Evolutionary conservation across 2,113 vertebrate genomes (phyloP).

Genomic region (Scatophagus argus): DNA sequence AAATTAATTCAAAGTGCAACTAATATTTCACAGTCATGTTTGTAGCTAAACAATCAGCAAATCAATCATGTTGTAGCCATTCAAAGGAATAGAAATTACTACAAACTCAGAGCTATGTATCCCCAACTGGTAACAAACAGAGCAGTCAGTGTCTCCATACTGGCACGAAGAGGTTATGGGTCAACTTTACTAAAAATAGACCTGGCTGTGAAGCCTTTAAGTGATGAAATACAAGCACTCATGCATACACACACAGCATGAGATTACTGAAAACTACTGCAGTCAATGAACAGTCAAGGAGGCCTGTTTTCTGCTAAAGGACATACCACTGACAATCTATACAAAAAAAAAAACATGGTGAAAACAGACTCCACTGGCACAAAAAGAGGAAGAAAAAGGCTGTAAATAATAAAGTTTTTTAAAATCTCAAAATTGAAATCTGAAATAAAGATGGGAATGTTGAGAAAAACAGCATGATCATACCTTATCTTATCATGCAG

Average conservation of each 20-base stretch:
- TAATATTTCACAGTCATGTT: not conserved
- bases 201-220: constrained; percentile 30
- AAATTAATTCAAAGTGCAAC: not conserved
- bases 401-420: too few relatives aligned
- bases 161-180: constrained; percentile 40
- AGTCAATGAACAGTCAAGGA: not conserved
- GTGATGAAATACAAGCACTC: constrained; percentile 42
- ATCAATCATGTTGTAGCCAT: not conserved
- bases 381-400: too few relatives aligned
- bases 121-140: constrained; percentile 7
- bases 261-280: constrained; percentile 35
- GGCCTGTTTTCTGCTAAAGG: constrained; percentile 26
- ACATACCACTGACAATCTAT: not conserved
- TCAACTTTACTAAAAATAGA: constrained; percentile 56
- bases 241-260: constrained; percentile 1
- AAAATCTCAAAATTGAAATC: not conserved
- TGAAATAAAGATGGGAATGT: not conserved
- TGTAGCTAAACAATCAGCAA: not conserved
- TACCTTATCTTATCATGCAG: not conserved
- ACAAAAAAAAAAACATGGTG: not conserved
- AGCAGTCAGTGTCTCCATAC: constrained; percentile 1
- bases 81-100: not conserved
- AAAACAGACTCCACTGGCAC: too few relatives aligned
- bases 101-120: not conserved
- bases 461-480: not conserved